A percentile compares a stretch with the other conserved stretches of the same genome.
Conservation (phyloP, 2,113 vertebrate genomes). For the Lamprologus sp. region DNA sequence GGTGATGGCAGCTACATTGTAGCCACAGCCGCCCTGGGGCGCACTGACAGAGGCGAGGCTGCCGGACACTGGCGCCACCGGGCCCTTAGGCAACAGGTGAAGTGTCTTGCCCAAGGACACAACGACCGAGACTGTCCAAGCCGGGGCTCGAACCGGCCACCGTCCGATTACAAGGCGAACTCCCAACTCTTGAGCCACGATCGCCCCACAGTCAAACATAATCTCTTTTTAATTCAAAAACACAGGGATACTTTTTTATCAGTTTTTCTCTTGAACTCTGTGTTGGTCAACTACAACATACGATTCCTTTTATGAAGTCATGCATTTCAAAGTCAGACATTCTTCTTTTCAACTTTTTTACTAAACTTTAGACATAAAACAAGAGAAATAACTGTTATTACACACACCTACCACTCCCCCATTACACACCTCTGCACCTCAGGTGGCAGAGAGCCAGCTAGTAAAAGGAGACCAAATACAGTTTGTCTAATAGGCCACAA, state of each 20-base stretch:
- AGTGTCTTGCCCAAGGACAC: too few species aligned
- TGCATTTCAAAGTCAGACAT: not conserved
- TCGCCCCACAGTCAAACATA: not conserved
- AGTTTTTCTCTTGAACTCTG: not conserved
- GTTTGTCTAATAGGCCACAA: not conserved
- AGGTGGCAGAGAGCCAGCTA: not conserved
- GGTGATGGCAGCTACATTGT: too few species aligned
- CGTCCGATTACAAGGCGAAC: accelerated
- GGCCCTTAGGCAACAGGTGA: too few species aligned
- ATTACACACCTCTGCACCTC: not conserved
- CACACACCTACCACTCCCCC: not conserved
- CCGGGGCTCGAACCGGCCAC: accelerated
- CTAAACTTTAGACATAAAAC: not conserved
- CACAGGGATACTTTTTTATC: accelerated
- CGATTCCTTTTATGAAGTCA: not conserved
- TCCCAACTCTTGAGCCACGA: too few species aligned
- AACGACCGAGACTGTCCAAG: accelerated
- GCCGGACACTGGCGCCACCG: too few species aligned
- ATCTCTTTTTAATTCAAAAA: not conserved
- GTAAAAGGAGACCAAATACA: not conserved
- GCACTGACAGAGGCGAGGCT: too few species aligned
- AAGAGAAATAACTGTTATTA: not conserved
- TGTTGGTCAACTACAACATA: not conserved
- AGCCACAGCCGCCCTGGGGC: accelerated
- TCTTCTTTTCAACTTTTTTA: not conserved